A percentile compares a stretch with the other conserved stretches of the same genome.
Evolutionary conservation across 1,140 invertebrate genomes (phyloP).

Genomic region (Platyura marginata): DNA sequence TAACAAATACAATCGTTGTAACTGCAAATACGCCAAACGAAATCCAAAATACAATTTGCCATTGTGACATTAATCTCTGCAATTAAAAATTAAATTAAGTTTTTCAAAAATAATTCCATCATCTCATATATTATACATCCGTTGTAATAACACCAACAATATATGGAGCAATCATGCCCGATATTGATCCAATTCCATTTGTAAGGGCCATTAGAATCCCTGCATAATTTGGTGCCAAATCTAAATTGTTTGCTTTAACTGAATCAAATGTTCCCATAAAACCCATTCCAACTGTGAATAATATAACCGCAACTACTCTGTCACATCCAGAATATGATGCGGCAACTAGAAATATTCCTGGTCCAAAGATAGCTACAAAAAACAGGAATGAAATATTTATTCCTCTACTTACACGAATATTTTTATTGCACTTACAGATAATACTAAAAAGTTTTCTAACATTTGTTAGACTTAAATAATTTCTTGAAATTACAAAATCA

Average conservation of each 20-base stretch:
- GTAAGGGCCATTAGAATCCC: conserved; percentile 68
- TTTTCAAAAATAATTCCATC: neutral
- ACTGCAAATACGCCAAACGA: conserved; percentile 48
- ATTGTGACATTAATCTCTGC: conserved; percentile 28
- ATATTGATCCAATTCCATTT: conserved; percentile 46
- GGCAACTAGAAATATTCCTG: conserved; percentile 57
- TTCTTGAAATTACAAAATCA: conserved; percentile 41
- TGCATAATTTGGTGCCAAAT: conserved; percentile 66
- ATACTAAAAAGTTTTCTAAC: conserved; percentile 56
- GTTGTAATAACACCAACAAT: conserved; percentile 57
- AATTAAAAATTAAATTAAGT: neutral
- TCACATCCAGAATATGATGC: conserved; percentile 67
- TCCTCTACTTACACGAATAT: neutral
- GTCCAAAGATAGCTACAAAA: conserved; percentile 27
- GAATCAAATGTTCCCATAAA: conserved; percentile 59
- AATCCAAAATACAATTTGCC: conserved; percentile 72
- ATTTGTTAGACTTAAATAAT: conserved; percentile 34
- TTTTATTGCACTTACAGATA: conserved; percentile 29
- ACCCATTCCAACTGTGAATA: conserved; percentile 52
- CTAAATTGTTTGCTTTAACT: conserved; percentile 63
- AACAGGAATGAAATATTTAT: neutral
- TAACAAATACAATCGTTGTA: conserved; percentile 51
- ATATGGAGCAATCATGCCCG: conserved; percentile 62
- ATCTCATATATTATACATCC: conserved; percentile 28
- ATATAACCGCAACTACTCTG: conserved; percentile 34